Percentiles rank a stretch among this genome's conserved stretches.
Conservation (phyloP, 2,888 invertebrate genomes). For the Cremastinae sp. region DNA sequence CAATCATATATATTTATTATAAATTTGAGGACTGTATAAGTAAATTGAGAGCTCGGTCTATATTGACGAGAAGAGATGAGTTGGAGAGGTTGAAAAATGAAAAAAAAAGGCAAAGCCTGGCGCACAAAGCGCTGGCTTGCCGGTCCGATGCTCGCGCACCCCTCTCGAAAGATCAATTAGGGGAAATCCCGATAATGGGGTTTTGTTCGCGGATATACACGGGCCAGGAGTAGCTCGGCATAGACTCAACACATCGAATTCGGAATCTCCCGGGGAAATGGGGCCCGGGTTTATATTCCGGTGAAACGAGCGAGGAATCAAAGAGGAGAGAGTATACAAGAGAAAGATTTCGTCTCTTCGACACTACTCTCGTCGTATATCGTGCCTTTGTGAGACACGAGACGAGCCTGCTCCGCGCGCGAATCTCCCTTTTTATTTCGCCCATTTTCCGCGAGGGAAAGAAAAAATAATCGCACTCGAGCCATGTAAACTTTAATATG, state of each 20-base stretch:
- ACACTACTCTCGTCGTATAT: constrained; percentile 26
- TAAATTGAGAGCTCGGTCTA: constrained; percentile 18
- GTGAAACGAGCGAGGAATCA: constrained; percentile 63
- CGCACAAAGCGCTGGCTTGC: constrained; percentile 27
- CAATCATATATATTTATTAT: too few relatives aligned
- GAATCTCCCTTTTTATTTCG: constrained; percentile 31
- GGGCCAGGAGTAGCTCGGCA: too few relatives aligned
- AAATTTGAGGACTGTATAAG: too few relatives aligned
- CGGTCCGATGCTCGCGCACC: constrained; percentile 41
- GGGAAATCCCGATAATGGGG: constrained; percentile 73
- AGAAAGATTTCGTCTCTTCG: constrained; percentile 63
- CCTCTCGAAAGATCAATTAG: constrained; percentile 72
- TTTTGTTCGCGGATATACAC: constrained; percentile 63
- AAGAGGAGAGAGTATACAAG: constrained; percentile 67
- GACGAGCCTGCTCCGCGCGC: too few relatives aligned
- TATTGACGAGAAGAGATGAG: constrained; percentile 42
- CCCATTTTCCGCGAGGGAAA: constrained; percentile 18
- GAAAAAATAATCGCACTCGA: constrained; percentile 28
- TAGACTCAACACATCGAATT: constrained; percentile 49
- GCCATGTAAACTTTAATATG: constrained; percentile 11
- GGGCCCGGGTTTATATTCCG: constrained; percentile 44
- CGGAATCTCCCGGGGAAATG: constrained; percentile 60
- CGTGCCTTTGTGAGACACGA: constrained; percentile 27
- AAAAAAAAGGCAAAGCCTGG: constrained; percentile 26
- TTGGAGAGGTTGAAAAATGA: neutral